A percentile compares a stretch with the other conserved stretches of the same genome.
Evolutionary conservation across 2,888 invertebrate genomes (phyloP).

Genomic region (Pterobdella sp.): DNA sequence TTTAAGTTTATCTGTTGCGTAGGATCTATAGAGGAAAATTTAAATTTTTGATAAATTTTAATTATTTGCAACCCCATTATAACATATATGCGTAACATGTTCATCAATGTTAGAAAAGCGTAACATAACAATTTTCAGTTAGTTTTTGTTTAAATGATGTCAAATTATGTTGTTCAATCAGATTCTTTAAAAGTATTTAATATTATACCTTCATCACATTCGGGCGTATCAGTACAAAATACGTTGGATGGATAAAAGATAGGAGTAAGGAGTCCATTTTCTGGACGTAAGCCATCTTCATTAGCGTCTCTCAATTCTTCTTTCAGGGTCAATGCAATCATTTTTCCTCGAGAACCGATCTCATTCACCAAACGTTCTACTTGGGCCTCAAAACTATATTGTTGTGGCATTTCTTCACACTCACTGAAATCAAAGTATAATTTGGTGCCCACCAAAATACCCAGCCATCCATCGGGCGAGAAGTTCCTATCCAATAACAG

Average conservation of each 20-base stretch:
- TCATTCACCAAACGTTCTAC: conserved; percentile 43
- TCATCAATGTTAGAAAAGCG: no score
- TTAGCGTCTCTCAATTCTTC: background rate
- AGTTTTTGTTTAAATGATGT: no score
- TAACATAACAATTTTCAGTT: no score
- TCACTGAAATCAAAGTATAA: conserved; percentile 47
- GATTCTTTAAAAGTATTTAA: background rate
- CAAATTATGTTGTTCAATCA: no score
- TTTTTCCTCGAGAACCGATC: conserved; percentile 42
- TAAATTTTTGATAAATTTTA: no score
- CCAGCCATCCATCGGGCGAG: conserved; percentile 50
- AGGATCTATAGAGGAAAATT: background rate
- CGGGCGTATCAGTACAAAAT: background rate
- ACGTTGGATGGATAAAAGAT: background rate
- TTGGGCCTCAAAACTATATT: conserved; percentile 37
- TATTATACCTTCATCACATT: background rate
- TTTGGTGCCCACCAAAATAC: conserved; percentile 46
- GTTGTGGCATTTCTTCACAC: background rate
- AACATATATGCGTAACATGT: no score
- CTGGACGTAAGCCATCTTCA: background rate
- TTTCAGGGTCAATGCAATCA: background rate
- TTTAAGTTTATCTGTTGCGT: background rate
- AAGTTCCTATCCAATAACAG: conserved; percentile 45
- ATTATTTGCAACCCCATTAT: no score
- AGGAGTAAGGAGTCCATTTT: background rate